These are phyloP conservation scores for Itoplectis maculator DNA, from an alignment of 2,888 invertebrate genomes.

Conservation along the genomic window DNA sequence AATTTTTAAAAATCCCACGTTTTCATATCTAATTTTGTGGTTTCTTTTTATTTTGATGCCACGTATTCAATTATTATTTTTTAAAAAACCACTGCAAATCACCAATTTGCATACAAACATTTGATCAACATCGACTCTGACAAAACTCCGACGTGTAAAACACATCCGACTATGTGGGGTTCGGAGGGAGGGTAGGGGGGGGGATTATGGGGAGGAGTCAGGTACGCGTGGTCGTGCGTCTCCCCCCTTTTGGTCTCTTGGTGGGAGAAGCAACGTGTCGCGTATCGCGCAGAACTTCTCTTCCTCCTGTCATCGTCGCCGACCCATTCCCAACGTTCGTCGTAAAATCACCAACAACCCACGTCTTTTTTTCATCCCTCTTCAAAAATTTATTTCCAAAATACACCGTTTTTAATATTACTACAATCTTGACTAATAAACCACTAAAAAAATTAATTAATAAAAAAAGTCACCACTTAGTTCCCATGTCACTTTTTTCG, in stretches of 20 bases:
- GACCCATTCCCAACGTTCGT: slow-evolving; percentile 7
- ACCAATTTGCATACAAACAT: neutral
- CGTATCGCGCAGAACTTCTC: slow-evolving; percentile 15
- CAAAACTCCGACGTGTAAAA: neutral
- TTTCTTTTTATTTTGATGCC: too few species aligned
- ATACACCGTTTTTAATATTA: neutral
- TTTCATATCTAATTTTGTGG: too few species aligned
- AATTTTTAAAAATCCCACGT: too few species aligned
- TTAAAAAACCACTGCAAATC: neutral
- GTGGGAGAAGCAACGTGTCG: slow-evolving; percentile 71
- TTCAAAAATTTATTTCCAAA: slow-evolving; percentile 27
- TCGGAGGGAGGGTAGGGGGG: too few species aligned
- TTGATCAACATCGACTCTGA: slow-evolving; percentile 1
- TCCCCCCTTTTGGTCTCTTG: slow-evolving; percentile 62
- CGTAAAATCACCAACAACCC: neutral
- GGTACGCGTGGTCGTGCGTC: slow-evolving; percentile 66
- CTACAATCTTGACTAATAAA: neutral
- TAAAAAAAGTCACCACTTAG: neutral
- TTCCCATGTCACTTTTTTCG: neutral
- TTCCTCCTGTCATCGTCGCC: slow-evolving; percentile 7
- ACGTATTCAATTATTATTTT: neutral
- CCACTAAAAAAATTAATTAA: neutral
- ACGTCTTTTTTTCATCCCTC: neutral
- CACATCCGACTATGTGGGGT: slow-evolving; percentile 29
- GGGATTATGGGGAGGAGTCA: slow-evolving; percentile 77